Evolutionary conservation across 2,113 vertebrate genomes (phyloP).

Genomic region (Sceloporus undulatus): DNA sequence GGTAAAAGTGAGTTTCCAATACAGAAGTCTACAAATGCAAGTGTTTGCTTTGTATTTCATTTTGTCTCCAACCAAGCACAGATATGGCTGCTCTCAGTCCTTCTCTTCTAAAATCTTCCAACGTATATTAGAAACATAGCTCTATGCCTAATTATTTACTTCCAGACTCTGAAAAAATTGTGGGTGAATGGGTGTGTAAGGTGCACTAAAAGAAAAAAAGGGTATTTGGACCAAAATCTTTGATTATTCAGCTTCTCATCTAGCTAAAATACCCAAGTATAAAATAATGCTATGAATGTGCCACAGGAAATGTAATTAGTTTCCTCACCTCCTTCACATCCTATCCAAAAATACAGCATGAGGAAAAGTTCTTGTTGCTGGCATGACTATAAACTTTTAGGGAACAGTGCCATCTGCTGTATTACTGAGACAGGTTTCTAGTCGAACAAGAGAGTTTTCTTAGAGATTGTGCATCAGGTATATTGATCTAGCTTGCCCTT

Average conservation of each 20-base stretch:
- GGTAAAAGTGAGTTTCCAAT: background rate
- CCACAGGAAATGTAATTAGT: background rate
- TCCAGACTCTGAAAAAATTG: background rate
- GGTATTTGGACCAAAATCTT: conserved; percentile 18
- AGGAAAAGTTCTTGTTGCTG: background rate
- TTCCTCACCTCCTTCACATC: background rate
- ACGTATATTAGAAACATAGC: background rate
- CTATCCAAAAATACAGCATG: background rate
- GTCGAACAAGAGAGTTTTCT: conserved; percentile 2
- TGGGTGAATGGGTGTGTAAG: no score
- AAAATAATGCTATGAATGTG: conserved; percentile 29
- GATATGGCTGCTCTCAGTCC: background rate
- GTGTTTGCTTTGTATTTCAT: background rate
- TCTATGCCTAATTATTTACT: background rate
- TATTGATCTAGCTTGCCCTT: conserved; percentile 1
- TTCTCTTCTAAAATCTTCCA: background rate
- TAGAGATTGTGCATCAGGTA: background rate
- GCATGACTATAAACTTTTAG: background rate
- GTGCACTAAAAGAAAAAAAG: background rate
- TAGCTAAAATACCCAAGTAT: conserved; percentile 26
- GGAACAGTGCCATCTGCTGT: conserved; percentile 32
- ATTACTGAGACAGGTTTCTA: conserved; percentile 16
- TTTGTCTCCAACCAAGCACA: background rate
- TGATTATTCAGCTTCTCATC: background rate
- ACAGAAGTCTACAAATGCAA: background rate